These are phyloP conservation scores for Sebastiscus albofasciatus DNA, from an alignment of 2,797 vertebrate genomes.

Conservation along the genomic window DNA sequence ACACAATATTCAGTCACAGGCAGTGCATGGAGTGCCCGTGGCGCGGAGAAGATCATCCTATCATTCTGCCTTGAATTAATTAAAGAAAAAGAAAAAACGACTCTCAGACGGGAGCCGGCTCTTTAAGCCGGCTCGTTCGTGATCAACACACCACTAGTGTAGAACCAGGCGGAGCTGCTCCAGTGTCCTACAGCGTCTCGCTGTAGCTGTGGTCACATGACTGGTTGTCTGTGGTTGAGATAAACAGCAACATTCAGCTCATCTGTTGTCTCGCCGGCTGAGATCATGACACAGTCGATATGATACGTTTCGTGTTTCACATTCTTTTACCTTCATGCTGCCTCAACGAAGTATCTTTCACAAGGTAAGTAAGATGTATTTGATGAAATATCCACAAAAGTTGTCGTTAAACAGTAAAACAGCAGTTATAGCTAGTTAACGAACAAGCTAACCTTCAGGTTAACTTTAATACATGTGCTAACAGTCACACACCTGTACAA, in stretches of 20 bases:
- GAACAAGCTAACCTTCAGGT: neutral
- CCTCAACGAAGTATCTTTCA: too few relatives aligned
- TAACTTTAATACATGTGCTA: neutral
- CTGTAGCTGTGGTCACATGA: constrained; percentile 22
- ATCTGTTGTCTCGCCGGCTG: neutral
- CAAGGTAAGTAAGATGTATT: constrained; percentile 40
- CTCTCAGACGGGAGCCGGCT: too few relatives aligned
- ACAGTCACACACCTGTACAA: neutral
- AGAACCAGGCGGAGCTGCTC: accelerated
- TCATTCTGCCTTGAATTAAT: too few relatives aligned
- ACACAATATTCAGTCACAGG: too few relatives aligned
- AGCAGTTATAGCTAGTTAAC: neutral
- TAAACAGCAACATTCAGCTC: neutral
- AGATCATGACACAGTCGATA: neutral
- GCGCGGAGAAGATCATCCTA: too few relatives aligned
- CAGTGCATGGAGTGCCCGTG: too few relatives aligned
- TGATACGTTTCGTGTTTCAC: neutral
- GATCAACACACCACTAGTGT: accelerated
- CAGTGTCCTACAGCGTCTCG: neutral
- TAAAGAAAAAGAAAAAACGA: too few relatives aligned
- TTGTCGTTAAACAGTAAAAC: neutral
- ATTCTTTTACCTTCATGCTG: neutral
- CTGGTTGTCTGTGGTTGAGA: neutral
- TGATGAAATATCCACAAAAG: too few relatives aligned
- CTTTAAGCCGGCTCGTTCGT: too few relatives aligned